Percentiles rank a stretch among this genome's conserved stretches.
phyloP scores from a whole-genome alignment of 2,797 vertebrate genomes.

The Graptemys geographica region DNA sequence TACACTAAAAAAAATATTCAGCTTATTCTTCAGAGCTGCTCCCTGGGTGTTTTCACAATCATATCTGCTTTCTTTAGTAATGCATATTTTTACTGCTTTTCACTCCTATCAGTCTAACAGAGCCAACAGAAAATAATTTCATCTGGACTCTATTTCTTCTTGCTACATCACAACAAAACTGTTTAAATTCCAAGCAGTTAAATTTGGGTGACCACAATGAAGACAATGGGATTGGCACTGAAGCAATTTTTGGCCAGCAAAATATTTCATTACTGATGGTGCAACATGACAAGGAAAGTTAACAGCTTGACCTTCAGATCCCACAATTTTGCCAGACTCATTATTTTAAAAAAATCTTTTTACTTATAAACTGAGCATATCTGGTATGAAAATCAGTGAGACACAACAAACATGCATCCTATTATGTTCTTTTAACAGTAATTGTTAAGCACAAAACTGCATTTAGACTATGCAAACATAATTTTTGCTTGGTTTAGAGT shows the following conservation, averaged over 20 bases:
- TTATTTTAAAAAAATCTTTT: not conserved
- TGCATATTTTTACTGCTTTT: not conserved
- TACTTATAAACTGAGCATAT: not conserved
- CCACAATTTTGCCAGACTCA: not conserved
- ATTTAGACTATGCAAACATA: conserved; percentile 41
- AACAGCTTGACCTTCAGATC: not conserved
- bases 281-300: not conserved
- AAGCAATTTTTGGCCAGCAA: not conserved
- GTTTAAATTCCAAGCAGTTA: not conserved
- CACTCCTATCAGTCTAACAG: not conserved
- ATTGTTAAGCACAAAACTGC: not conserved
- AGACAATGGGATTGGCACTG: not conserved
- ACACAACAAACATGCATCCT: not conserved
- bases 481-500: conserved; percentile 33
- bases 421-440: not conserved
- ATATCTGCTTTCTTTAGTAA: not conserved
- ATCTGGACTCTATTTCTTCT: not conserved
- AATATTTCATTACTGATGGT: not conserved
- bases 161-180: not conserved
- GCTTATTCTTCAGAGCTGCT: not conserved
- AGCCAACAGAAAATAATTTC: not conserved
- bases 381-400: not conserved
- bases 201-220: not conserved
- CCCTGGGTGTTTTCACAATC: not conserved
- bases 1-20: not conserved